Evolutionary conservation across 2,797 vertebrate genomes (phyloP).

Genomic region (Sebastes kiyomatsui): DNA sequence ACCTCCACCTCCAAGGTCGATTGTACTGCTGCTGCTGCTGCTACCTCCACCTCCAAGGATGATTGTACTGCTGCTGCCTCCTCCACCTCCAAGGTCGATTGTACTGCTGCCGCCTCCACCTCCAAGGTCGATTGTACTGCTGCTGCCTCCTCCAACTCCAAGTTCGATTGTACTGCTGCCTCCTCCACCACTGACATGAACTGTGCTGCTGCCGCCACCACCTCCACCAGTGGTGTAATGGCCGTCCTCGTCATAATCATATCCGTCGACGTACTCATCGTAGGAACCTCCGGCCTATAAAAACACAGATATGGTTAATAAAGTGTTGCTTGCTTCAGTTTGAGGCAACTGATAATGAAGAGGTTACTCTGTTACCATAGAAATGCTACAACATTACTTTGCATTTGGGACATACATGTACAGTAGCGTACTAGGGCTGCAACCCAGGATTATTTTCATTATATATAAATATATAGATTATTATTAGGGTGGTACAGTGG

Average conservation of each 20-base stretch:
- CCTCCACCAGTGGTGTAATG: conserved; percentile 45
- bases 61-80: conserved; percentile 8
- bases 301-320: conserved; percentile 19
- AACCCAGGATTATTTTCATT: neutral
- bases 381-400: neutral
- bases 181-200: neutral
- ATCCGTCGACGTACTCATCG: conserved; percentile 64
- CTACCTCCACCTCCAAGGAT: conserved; percentile 7
- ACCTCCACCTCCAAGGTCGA: neutral
- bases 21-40: conserved; percentile 5
- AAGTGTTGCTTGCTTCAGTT: neutral
- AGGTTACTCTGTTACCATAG: no score
- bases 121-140: neutral
- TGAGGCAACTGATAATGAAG: neutral
- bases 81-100: neutral
- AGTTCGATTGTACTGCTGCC: conserved; percentile 6
- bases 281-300: conserved; percentile 63
- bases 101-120: conserved; percentile 5
- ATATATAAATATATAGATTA: neutral
- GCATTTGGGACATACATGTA: neutral
- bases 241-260: conserved; percentile 67
- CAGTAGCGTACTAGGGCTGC: neutral
- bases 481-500: no score
- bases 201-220: neutral
- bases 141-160: conserved; percentile 22